Evolutionary conservation across 2,888 invertebrate species (phyloP).

Genomic region (Ennomos quercinarius): DNA sequence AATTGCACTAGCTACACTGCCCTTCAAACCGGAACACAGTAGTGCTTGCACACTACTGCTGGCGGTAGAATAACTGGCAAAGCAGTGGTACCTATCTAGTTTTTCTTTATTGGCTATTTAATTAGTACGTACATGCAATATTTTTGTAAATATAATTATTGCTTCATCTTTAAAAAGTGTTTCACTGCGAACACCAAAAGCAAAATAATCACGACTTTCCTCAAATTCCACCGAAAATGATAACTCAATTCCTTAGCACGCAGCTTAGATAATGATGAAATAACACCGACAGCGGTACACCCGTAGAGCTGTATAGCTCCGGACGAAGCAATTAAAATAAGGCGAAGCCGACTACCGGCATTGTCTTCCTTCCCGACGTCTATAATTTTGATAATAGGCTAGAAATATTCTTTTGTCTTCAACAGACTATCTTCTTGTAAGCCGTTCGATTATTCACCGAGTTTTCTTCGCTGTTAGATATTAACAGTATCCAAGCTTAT

Average conservation of each 20-base stretch:
- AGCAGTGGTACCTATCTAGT: too few species aligned
- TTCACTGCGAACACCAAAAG: too few species aligned
- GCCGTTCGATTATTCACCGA: conserved; percentile 68
- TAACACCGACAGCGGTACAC: conserved; percentile 53
- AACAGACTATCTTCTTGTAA: conserved; percentile 71
- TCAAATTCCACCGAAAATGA: neutral
- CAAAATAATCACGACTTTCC: conserved; percentile 1
- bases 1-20: too few species aligned
- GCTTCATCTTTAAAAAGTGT: too few species aligned
- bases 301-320: conserved; percentile 70
- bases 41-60: too few species aligned
- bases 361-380: conserved; percentile 71
- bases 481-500: conserved; percentile 13
- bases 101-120: too few species aligned
- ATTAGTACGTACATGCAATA: too few species aligned
- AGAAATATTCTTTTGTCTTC: conserved; percentile 82
- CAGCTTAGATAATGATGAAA: conserved; percentile 51
- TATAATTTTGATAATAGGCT: conserved; percentile 84
- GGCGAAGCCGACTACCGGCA: conserved; percentile 59
- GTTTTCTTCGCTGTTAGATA: conserved; percentile 9
- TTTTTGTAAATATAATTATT: too few species aligned
- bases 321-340: conserved; percentile 77
- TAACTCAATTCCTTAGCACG: neutral
- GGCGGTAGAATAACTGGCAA: too few species aligned
- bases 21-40: too few species aligned